Conservation (phyloP, 2,113 vertebrate species). For the Microcebus tavaratra region DNA sequence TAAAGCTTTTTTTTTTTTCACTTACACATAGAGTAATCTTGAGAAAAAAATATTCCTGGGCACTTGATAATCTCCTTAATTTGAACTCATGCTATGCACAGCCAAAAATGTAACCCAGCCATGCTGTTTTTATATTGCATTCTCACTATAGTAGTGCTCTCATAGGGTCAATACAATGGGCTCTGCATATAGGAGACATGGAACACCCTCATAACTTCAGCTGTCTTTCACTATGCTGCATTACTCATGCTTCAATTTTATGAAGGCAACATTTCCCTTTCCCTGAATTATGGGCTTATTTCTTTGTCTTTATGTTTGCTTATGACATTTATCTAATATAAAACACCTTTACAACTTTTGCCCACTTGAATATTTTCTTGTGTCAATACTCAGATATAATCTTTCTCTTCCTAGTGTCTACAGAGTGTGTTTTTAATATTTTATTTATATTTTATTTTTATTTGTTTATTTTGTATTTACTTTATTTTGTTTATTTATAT, state of each 20-base stretch:
- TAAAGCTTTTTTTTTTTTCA: neutral
- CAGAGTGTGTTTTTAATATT: neutral
- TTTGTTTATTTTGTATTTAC: neutral
- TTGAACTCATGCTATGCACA: neutral
- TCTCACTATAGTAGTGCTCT: neutral
- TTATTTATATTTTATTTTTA: neutral
- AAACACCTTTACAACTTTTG: neutral
- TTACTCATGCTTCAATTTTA: neutral
- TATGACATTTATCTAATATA: neutral
- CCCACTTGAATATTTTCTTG: neutral
- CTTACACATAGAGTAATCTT: neutral
- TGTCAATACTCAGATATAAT: neutral
- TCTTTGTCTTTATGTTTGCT: neutral
- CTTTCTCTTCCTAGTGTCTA: neutral
- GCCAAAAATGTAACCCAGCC: neutral
- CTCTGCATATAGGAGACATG: neutral
- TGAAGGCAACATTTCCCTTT: neutral
- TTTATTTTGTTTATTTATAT: neutral
- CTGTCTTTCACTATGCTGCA: neutral
- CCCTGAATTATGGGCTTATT: neutral
- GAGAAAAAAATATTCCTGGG: neutral
- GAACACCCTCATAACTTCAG: rapidly evolving
- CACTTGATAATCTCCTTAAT: neutral
- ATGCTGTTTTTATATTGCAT: neutral
- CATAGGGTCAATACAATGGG: neutral